Conservation (phyloP, 2,113 vertebrate genomes). For the Saguinus imperator region DNA sequence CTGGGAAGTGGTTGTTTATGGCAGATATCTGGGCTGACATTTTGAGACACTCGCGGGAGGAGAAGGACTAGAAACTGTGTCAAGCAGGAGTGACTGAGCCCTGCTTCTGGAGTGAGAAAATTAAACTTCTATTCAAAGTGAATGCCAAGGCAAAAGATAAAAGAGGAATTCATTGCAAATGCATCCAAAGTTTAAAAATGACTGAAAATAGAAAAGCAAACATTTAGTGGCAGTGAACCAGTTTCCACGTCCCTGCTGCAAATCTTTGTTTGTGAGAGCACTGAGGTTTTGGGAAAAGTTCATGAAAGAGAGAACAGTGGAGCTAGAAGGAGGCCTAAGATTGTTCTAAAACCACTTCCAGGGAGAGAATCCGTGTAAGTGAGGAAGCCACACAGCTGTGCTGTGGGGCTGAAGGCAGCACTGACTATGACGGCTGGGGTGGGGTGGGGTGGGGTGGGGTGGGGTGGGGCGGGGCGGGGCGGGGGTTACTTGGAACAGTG, state of each 20-base stretch:
- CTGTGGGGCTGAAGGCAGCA: accelerated
- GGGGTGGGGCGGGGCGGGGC: too few relatives aligned
- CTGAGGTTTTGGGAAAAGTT: too few relatives aligned
- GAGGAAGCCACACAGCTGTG: accelerated
- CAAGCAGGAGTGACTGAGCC: background rate
- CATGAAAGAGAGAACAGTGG: background rate
- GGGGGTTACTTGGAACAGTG: too few relatives aligned
- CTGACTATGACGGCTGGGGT: too few relatives aligned
- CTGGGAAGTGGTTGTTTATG: background rate
- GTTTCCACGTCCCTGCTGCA: background rate
- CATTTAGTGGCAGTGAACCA: background rate
- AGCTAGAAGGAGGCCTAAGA: accelerated
- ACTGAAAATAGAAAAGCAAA: background rate
- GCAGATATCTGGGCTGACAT: background rate
- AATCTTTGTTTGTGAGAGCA: background rate
- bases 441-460: too few relatives aligned
- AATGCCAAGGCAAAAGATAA: background rate
- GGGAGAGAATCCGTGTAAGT: background rate
- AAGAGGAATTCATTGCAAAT: background rate
- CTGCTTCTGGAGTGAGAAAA: background rate
- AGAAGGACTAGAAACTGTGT: background rate
- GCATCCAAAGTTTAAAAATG: background rate
- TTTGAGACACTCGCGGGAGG: background rate
- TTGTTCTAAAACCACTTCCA: background rate
- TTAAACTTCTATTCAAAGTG: background rate